Conservation (phyloP, 2,888 invertebrate genomes). For the Dendrolimus pini region DNA sequence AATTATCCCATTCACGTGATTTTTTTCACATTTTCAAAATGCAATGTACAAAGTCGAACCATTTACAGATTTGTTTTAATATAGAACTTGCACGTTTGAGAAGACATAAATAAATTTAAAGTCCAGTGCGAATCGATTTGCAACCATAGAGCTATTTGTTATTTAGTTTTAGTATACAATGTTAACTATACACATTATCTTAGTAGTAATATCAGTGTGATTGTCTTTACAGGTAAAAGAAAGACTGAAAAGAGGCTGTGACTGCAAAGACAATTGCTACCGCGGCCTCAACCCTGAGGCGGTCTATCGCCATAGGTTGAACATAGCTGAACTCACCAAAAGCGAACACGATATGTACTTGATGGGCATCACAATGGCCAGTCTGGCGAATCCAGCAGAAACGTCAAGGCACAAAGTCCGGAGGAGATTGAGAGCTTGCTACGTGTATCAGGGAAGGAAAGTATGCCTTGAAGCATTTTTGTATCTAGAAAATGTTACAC, state of each 20-base stretch:
- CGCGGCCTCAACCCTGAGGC: conserved; percentile 84
- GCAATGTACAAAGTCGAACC: too few relatives aligned
- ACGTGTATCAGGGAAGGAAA: conserved; percentile 85
- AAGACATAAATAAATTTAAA: too few relatives aligned
- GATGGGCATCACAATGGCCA: conserved; percentile 91
- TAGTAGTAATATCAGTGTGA: too few relatives aligned
- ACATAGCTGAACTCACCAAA: conserved; percentile 87
- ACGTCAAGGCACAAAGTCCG: conserved; percentile 84
- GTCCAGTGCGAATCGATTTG: too few relatives aligned
- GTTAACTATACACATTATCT: too few relatives aligned
- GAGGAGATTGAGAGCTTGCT: conserved; percentile 83
- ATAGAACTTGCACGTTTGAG: too few relatives aligned
- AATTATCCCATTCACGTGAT: too few relatives aligned
- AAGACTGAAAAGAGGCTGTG: conserved; percentile 83
- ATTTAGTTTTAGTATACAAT: too few relatives aligned
- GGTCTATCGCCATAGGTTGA: conserved; percentile 85
- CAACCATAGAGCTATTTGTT: too few relatives aligned
- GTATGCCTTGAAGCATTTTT: conserved; percentile 87
- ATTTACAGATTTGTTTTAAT: too few relatives aligned
- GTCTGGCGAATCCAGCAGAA: conserved; percentile 84
- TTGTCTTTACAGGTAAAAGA: conserved; percentile 75
- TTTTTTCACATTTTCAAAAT: too few relatives aligned
- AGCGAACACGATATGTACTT: conserved; percentile 90
- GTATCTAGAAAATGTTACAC: conserved; percentile 87
- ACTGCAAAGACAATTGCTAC: conserved; percentile 87